Evolutionary conservation across 2,797 vertebrate species (phyloP).

Genomic region (Falco biarmicus): DNA sequence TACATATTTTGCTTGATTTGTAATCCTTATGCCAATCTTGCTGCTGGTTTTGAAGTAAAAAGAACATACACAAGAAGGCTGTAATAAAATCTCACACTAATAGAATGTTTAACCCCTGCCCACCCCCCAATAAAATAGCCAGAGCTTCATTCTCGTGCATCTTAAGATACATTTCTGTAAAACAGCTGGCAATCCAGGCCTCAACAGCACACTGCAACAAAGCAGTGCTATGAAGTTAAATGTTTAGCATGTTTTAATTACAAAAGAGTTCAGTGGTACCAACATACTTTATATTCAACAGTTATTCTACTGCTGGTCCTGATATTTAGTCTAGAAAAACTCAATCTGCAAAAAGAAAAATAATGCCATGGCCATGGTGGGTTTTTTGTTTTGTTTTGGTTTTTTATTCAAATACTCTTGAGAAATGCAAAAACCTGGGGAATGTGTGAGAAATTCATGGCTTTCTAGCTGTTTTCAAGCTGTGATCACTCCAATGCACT

Average conservation of each 20-base stretch:
- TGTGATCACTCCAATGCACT: neutral
- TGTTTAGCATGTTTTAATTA: conserved; percentile 17
- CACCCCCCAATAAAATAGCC: neutral
- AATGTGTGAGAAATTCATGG: neutral
- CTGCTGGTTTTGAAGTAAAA: neutral
- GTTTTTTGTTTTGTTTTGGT: neutral
- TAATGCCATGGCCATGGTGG: neutral
- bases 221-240: conserved; percentile 7
- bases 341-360: neutral
- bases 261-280: neutral
- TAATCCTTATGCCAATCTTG: neutral
- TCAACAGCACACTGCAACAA: conserved; percentile 24
- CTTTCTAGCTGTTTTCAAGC: neutral
- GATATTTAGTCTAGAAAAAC: neutral
- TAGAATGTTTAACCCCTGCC: neutral
- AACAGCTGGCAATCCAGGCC: conserved; percentile 19
- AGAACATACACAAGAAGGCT: neutral
- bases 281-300: neutral
- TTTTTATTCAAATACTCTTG: neutral
- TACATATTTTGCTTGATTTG: neutral
- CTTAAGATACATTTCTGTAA: neutral
- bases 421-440: neutral
- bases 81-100: neutral
- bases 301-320: neutral
- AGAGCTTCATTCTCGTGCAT: neutral